Evolutionary conservation across 2,888 invertebrate genomes (phyloP).

Genomic region (Sussaba pulchella): DNA sequence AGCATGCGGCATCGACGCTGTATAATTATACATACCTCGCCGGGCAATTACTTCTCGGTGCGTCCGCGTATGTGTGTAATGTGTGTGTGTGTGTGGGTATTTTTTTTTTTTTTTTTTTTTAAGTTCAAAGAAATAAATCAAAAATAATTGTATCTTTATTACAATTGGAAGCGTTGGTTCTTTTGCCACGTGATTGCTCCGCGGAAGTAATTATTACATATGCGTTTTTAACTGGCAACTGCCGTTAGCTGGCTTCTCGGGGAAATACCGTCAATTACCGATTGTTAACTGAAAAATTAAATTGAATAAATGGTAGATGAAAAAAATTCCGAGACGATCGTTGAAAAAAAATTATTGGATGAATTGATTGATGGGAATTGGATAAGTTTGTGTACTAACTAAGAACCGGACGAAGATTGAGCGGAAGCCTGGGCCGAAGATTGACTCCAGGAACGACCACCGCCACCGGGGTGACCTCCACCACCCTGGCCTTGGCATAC

Average conservation of each 20-base stretch:
- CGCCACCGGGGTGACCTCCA: constrained; percentile 52
- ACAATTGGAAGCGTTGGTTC: constrained; percentile 7
- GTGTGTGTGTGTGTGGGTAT: too few relatives aligned
- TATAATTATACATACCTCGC: background rate
- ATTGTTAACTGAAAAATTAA: constrained; percentile 54
- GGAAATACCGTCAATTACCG: background rate
- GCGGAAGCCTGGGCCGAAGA: constrained; percentile 76
- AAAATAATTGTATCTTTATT: constrained; percentile 42
- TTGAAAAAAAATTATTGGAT: background rate
- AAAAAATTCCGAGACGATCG: too few relatives aligned
- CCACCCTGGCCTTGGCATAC: constrained; percentile 47
- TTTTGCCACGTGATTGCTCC: background rate
- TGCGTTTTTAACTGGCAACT: constrained; percentile 29
- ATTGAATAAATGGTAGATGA: background rate
- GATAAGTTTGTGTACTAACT: constrained; percentile 63
- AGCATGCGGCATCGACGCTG: background rate
- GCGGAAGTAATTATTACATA: background rate
- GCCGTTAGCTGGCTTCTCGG: constrained; percentile 20
- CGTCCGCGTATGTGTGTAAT: too few relatives aligned
- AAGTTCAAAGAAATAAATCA: constrained; percentile 11
- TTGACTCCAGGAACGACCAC: constrained; percentile 70
- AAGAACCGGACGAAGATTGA: constrained; percentile 71
- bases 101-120: constrained; percentile 1
- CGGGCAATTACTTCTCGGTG: constrained; percentile 12
- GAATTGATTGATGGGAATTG: background rate